Evolutionary conservation across 2,888 invertebrate species (phyloP).

Genomic region (Orthosia incerta): DNA sequence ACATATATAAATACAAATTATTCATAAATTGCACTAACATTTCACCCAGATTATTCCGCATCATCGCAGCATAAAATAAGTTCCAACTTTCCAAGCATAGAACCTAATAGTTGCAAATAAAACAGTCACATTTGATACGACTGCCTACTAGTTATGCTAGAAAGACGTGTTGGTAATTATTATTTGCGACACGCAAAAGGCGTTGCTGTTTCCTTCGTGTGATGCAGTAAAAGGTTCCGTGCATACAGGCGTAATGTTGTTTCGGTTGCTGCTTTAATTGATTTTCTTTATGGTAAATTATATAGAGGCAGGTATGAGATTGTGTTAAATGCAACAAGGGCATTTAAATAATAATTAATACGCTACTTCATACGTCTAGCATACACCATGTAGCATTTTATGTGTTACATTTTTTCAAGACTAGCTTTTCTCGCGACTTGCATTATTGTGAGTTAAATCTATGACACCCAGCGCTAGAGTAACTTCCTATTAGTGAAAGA

Average conservation of each 20-base stretch:
- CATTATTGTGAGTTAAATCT: background rate
- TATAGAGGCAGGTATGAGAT: background rate
- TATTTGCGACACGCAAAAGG: conserved; percentile 76
- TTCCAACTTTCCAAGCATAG: no score
- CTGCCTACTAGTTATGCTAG: background rate
- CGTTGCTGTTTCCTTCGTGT: conserved; percentile 63
- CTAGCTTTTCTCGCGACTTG: background rate
- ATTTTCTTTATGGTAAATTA: conserved; percentile 7
- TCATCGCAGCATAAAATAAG: background rate
- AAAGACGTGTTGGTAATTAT: conserved; percentile 55
- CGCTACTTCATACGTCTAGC: background rate
- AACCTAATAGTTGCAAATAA: background rate
- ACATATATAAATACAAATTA: no score
- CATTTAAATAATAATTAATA: background rate
- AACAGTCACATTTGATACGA: conserved; percentile 1
- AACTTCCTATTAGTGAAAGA: background rate
- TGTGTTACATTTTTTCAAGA: background rate
- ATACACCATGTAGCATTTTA: background rate
- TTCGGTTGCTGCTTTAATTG: conserved; percentile 16
- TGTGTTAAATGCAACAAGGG: background rate
- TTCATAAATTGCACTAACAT: no score
- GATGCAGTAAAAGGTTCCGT: conserved; percentile 28
- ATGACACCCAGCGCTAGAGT: background rate
- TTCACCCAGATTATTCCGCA: background rate
- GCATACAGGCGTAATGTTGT: conserved; percentile 13